phyloP scores from a whole-genome alignment of 2,888 invertebrate species.

The Caenorhabditis japonica region DNA sequence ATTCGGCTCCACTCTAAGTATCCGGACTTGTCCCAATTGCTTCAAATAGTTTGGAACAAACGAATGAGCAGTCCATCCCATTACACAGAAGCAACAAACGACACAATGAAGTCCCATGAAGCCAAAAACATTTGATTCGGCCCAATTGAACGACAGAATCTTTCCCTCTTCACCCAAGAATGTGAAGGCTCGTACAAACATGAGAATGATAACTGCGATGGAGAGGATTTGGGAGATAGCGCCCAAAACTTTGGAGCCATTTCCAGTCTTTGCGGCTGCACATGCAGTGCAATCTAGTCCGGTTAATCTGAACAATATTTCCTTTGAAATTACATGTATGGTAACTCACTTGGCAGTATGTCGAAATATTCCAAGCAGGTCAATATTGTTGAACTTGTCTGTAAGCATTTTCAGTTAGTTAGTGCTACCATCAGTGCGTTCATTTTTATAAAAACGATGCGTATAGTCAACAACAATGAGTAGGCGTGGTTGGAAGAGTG shows the following conservation, averaged over 20 bases:
- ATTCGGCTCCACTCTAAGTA: conserved; percentile 14
- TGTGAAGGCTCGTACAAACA: conserved; percentile 31
- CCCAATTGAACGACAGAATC: conserved; percentile 30
- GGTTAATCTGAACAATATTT: conserved; percentile 24
- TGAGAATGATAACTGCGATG: conserved; percentile 22
- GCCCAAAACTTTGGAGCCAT: conserved; percentile 9
- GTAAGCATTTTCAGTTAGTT: conserved; percentile 3
- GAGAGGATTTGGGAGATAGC: conserved; percentile 7
- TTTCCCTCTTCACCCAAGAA: conserved; percentile 38
- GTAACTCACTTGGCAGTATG: conserved; percentile 29
- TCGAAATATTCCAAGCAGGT: conserved; percentile 26
- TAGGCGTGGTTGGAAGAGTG: no score
- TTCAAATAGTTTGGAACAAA: conserved; percentile 30
- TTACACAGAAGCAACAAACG: conserved; percentile 35
- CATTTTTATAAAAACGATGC: no score
- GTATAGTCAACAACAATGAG: no score
- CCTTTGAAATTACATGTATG: background rate
- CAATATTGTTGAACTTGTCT: conserved; percentile 23
- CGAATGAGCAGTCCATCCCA: conserved; percentile 42
- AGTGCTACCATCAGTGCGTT: no score
- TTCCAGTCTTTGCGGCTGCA: conserved; percentile 22
- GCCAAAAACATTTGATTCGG: conserved; percentile 39
- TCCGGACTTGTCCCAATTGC: conserved; percentile 1
- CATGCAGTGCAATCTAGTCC: conserved; percentile 32
- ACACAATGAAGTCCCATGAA: conserved; percentile 41